These are phyloP conservation scores for Zaprionus davidi DNA, from an alignment of 1,140 invertebrate genomes.

Conservation along the genomic window DNA sequence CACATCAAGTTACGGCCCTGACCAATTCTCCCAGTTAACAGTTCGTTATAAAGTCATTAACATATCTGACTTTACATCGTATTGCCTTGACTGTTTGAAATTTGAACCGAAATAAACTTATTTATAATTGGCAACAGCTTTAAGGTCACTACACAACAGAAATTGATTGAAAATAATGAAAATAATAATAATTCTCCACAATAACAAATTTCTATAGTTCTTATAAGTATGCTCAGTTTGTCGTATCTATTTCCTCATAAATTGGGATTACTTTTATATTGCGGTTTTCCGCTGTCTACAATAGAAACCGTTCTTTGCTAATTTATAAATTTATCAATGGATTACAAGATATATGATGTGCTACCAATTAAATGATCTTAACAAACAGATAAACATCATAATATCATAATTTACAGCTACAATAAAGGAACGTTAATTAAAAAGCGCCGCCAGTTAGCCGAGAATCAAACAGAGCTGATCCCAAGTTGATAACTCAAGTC, in stretches of 20 bases:
- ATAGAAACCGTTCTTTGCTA: not conserved
- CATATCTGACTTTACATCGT: not conserved
- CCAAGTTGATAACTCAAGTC: constrained; percentile 1
- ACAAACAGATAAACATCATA: not conserved
- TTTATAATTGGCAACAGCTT: not conserved
- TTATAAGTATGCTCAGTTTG: not conserved
- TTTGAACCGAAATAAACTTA: not conserved
- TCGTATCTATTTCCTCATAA: not conserved
- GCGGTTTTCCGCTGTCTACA: no score
- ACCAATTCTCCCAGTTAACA: no score
- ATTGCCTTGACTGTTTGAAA: not conserved
- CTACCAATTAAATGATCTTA: not conserved
- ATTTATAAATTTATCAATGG: not conserved
- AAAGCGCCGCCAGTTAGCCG: not conserved
- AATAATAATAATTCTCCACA: not conserved
- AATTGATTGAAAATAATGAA: not conserved
- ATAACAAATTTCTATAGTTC: not conserved
- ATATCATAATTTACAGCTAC: not conserved
- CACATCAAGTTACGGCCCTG: no score
- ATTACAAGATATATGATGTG: not conserved
- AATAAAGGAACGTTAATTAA: constrained; percentile 1
- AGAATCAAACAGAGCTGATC: constrained; percentile 6
- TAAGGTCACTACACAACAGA: not conserved
- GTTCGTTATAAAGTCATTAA: not conserved
- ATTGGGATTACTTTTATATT: not conserved